Evolutionary conservation across 1,140 invertebrate species (phyloP).

Genomic region (Zaprionus inermis): DNA sequence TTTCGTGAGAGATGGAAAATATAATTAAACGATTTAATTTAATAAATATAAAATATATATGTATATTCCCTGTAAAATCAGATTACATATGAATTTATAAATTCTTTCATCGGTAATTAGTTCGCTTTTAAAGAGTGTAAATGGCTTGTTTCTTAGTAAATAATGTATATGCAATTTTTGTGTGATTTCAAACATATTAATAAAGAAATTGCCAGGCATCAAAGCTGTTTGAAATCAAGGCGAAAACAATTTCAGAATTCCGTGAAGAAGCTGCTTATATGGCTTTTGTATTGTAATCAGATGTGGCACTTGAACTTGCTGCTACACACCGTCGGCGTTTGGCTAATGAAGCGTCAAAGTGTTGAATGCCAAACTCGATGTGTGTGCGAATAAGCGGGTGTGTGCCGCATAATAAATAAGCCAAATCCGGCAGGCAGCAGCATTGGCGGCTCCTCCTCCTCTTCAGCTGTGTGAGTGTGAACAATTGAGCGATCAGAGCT

Average conservation of each 20-base stretch:
- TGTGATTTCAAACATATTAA: not conserved
- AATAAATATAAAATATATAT: too few species aligned
- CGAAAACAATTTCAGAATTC: not conserved
- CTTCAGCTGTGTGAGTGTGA: slow-evolving; percentile 33
- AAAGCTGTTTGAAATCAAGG: not conserved
- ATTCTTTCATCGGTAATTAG: too few species aligned
- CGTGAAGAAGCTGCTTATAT: slow-evolving; percentile 23
- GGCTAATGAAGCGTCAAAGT: slow-evolving; percentile 73
- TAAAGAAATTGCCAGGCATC: not conserved
- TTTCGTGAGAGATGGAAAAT: not conserved
- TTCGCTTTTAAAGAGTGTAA: too few species aligned
- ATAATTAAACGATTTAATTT: too few species aligned
- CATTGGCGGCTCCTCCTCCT: not conserved
- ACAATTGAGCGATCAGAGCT: slow-evolving; percentile 61
- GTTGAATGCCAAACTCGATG: slow-evolving; percentile 53
- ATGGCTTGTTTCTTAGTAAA: too few species aligned
- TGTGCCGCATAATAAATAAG: slow-evolving; percentile 51
- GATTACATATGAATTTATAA: too few species aligned
- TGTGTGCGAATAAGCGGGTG: slow-evolving; percentile 14
- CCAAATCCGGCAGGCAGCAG: slow-evolving; percentile 41
- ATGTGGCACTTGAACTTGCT: slow-evolving; percentile 15
- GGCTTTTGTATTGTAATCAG: slow-evolving; percentile 52
- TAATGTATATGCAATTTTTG: not conserved
- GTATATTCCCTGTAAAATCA: too few species aligned
- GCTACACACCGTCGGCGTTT: not conserved